Percentiles rank a stretch among this genome's conserved stretches.
phyloP scores from a whole-genome alignment of 2,888 invertebrate species.

The Lycocerus yunnanus region DNA sequence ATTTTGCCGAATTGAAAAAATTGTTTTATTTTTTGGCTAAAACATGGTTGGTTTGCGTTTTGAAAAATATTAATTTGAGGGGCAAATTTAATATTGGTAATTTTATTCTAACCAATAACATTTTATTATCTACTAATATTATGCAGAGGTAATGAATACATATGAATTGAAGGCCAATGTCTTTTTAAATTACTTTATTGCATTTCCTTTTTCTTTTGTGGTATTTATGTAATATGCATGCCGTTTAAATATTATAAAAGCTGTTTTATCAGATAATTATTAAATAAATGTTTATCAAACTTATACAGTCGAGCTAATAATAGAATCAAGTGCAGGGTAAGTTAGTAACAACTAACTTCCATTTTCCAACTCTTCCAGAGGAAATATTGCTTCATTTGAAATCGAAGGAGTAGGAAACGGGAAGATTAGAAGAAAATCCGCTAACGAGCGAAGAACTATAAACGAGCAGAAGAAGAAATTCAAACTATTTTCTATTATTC shows the following conservation, averaged over 20 bases:
- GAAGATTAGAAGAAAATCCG: no score
- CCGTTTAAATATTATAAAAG: background rate
- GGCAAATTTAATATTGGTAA: no score
- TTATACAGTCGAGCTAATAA: background rate
- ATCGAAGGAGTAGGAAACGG: no score
- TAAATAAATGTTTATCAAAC: background rate
- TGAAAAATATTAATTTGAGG: no score
- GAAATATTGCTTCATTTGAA: no score
- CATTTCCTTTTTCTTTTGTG: background rate
- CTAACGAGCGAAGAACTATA: no score
- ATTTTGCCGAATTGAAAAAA: no score
- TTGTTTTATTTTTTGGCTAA: no score
- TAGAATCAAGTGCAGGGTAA: background rate
- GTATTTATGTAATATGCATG: background rate
- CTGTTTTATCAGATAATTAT: background rate
- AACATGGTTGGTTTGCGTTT: no score
- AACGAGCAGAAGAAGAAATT: no score
- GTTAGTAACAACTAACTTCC: background rate
- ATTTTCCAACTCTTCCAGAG: no score
- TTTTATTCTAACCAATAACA: background rate
- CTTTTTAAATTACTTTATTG: background rate
- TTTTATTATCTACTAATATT: background rate
- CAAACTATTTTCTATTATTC: no score
- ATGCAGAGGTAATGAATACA: background rate
- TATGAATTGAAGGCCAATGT: background rate